A percentile compares a stretch with the other conserved stretches of the same genome.
Evolutionary conservation across 1,140 invertebrate genomes (phyloP).

Genomic region (Glossosoma conforme): DNA sequence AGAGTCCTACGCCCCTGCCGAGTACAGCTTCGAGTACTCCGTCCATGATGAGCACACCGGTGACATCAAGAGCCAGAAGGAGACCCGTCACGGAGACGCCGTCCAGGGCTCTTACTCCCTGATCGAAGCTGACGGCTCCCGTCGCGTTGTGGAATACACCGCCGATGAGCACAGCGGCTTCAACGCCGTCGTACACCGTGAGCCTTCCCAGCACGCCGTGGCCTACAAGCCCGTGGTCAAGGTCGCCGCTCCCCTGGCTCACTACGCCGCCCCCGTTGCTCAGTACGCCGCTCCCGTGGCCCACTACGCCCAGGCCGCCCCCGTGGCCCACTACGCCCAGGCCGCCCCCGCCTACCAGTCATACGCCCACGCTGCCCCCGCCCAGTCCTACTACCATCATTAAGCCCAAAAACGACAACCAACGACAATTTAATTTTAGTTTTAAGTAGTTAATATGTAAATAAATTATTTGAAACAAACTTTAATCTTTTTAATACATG

Average conservation of each 20-base stretch:
- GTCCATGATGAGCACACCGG: constrained; percentile 53
- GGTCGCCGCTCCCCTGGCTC: constrained; percentile 30
- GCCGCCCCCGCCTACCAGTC: constrained; percentile 10
- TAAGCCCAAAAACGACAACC: not conserved
- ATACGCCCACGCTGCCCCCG: constrained; percentile 24
- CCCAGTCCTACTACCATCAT: constrained; percentile 21
- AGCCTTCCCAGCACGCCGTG: constrained; percentile 45
- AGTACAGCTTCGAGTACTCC: constrained; percentile 51
- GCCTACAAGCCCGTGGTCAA: constrained; percentile 35
- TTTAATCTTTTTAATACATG: too few species aligned
- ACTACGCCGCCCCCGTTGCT: constrained; percentile 33
- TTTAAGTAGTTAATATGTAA: constrained; percentile 21
- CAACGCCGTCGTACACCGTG: constrained; percentile 59
- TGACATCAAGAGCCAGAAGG: constrained; percentile 53
- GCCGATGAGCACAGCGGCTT: constrained; percentile 68
- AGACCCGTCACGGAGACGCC: constrained; percentile 49
- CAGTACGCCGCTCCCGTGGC: constrained; percentile 16
- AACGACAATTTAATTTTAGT: not conserved
- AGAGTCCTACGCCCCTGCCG: constrained; percentile 35
- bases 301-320: constrained; percentile 23
- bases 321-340: constrained; percentile 31
- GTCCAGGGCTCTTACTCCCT: constrained; percentile 54
- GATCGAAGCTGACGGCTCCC: constrained; percentile 60
- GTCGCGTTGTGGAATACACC: constrained; percentile 67
- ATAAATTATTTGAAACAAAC: constrained; percentile 21